These are phyloP conservation scores for Megalurothrips usitatus DNA, from an alignment of 2,888 invertebrate genomes.

Conservation along the genomic window DNA sequence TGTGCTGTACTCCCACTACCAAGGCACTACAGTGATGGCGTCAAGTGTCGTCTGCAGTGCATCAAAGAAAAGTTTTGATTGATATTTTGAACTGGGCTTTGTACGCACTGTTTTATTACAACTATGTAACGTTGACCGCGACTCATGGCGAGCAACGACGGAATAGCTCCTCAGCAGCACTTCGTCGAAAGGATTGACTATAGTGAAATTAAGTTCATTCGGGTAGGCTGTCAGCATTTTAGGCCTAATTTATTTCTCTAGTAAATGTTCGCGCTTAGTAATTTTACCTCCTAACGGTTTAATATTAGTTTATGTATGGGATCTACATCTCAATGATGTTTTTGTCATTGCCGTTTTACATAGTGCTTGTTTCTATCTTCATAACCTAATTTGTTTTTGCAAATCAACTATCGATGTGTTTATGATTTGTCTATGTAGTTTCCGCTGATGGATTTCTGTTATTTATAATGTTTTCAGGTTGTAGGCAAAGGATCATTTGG, in stretches of 20 bases:
- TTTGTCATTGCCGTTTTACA: slow-evolving; percentile 1
- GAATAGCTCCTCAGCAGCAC: slow-evolving; percentile 45
- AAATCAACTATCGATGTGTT: neutral
- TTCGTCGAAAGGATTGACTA: slow-evolving; percentile 72
- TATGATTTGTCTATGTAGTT: neutral
- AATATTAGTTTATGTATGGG: neutral
- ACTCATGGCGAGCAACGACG: slow-evolving; percentile 43
- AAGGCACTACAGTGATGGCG: neutral
- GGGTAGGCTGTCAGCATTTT: slow-evolving; percentile 51
- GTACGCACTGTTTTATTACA: neutral
- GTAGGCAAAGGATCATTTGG: slow-evolving; percentile 94
- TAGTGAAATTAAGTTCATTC: slow-evolving; percentile 67
- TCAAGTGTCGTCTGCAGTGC: slow-evolving; percentile 5
- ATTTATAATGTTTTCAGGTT: slow-evolving; percentile 54
- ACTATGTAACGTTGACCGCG: slow-evolving; percentile 20
- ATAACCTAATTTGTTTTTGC: neutral
- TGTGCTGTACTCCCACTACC: no score
- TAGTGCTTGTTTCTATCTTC: neutral
- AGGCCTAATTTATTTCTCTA: slow-evolving; percentile 21
- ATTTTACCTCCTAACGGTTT: neutral
- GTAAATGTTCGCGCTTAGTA: neutral
- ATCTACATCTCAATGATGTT: neutral
- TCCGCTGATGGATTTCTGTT: neutral
- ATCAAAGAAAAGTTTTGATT: neutral
- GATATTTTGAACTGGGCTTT: neutral